Evolutionary conservation across 2,888 invertebrate species (phyloP).

Genomic region (Itoplectis maculator): DNA sequence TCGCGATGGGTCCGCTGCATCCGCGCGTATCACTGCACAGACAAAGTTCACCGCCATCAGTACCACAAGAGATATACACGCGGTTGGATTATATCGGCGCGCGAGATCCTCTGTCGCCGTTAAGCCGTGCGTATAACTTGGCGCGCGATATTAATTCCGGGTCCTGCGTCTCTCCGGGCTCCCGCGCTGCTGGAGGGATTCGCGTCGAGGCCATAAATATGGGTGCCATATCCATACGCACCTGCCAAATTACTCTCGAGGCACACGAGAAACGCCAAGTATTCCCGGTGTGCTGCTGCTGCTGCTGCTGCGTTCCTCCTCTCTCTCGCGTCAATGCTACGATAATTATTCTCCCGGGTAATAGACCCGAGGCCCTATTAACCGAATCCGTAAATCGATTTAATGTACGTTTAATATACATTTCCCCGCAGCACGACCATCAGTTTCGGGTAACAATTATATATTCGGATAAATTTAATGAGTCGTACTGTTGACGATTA

Average conservation of each 20-base stretch:
- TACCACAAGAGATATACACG: not conserved
- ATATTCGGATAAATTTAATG: not conserved
- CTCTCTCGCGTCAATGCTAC: conserved; percentile 49
- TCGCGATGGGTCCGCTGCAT: not conserved
- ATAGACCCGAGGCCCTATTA: conserved; percentile 38
- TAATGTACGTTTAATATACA: conserved; percentile 47
- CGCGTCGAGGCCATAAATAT: conserved; percentile 73
- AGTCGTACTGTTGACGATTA: conserved; percentile 1
- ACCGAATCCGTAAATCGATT: conserved; percentile 54
- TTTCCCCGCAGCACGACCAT: not conserved
- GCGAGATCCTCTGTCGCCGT: conserved; percentile 1
- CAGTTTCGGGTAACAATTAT: conserved; percentile 8
- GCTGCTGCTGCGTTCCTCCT: too few species aligned
- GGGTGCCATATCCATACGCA: conserved; percentile 75
- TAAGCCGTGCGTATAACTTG: conserved; percentile 48
- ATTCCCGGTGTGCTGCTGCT: too few species aligned
- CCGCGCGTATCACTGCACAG: not conserved
- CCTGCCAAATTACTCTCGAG: conserved; percentile 72
- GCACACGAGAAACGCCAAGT: conserved; percentile 47
- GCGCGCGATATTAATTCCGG: conserved; percentile 62
- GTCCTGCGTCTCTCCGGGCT: conserved; percentile 62
- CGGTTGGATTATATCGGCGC: not conserved
- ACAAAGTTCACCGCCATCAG: not conserved
- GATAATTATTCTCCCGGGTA: conserved; percentile 63
- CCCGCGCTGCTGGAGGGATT: conserved; percentile 57